Evolutionary conservation across 2,113 vertebrate genomes (phyloP).

Genomic region (Dromas ardeola): DNA sequence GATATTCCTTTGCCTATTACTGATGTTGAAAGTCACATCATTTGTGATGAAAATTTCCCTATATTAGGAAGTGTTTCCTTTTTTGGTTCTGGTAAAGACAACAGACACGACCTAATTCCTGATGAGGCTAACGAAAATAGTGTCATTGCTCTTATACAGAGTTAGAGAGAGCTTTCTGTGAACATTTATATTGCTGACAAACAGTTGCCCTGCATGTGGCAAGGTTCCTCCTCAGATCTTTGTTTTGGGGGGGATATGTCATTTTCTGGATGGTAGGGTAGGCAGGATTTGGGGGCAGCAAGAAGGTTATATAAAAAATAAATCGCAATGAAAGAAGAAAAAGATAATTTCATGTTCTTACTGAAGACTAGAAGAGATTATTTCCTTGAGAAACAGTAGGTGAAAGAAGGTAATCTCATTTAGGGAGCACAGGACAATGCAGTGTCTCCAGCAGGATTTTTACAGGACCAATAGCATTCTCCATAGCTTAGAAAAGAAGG

Average conservation of each 20-base stretch:
- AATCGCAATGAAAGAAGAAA: neutral
- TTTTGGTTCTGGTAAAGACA: neutral
- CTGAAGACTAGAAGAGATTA: neutral
- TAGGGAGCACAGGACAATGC: neutral
- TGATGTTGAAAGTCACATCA: neutral
- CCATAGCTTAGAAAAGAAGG: neutral
- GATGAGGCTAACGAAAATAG: neutral
- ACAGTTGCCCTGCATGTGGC: neutral
- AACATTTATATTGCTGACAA: neutral
- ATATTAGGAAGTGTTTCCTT: neutral
- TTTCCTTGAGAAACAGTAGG: neutral
- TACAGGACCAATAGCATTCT: neutral
- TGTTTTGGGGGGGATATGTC: neutral
- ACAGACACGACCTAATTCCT: neutral
- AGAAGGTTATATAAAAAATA: neutral
- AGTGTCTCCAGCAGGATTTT: neutral
- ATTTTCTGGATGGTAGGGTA: neutral
- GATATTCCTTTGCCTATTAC: neutral
- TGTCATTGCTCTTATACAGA: neutral
- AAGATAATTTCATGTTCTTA: neutral
- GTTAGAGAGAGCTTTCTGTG: neutral
- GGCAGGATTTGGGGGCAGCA: neutral
- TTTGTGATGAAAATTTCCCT: neutral
- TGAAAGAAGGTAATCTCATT: neutral
- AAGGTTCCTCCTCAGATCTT: neutral